Percentiles rank a stretch among this genome's conserved stretches.
phyloP scores from a whole-genome alignment of 2,888 invertebrate genomes.

The Sabatieria punctata region DNA sequence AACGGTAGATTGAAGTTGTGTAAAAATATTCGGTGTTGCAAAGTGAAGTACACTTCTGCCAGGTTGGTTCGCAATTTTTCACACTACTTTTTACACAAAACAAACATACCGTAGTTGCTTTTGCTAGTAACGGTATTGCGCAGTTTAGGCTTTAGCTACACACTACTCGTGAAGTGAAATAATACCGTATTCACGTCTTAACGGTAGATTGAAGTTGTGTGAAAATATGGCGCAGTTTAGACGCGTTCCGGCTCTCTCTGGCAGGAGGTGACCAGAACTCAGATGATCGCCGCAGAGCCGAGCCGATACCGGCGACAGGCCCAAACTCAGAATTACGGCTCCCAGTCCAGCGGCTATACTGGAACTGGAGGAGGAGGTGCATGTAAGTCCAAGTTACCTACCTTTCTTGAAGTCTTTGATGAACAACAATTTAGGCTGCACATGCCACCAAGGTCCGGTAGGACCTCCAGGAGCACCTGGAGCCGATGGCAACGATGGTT shows the following conservation, averaged over 20 bases:
- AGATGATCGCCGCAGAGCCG: constrained; percentile 10
- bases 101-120: no score
- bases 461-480: constrained; percentile 6
- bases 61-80: no score
- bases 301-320: neutral
- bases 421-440: constrained; percentile 6
- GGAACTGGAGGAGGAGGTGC: neutral
- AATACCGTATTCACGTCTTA: no score
- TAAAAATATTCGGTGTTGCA: constrained; percentile 23
- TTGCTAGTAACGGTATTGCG: no score
- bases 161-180: no score
- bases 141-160: no score
- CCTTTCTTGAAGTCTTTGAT: neutral
- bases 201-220: no score
- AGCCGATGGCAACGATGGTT: neutral
- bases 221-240: no score
- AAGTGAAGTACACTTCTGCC: constrained; percentile 25
- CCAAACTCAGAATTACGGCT: neutral
- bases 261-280: constrained; percentile 21
- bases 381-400: no score
- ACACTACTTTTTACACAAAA: no score
- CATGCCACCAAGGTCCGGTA: constrained; percentile 7
- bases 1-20: no score
- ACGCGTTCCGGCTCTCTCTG: constrained; percentile 22
- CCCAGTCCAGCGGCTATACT: no score